A percentile compares a stretch with the other conserved stretches of the same genome.
Evolutionary conservation across 2,888 invertebrate species (phyloP).

Genomic region (Oxycera nigricornis): DNA sequence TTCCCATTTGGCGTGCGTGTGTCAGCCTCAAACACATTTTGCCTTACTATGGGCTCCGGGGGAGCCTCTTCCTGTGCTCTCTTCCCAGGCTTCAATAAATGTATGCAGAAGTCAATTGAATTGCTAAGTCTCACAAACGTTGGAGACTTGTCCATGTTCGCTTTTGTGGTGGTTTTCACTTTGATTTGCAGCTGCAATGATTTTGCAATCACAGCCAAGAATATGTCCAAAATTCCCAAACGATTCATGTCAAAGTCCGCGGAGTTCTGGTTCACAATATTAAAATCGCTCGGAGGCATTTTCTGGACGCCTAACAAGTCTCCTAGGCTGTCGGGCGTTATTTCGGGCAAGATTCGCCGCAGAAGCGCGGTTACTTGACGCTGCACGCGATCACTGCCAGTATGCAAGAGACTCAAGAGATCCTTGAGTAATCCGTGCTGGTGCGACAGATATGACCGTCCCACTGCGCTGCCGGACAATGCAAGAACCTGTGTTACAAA

Average conservation of each 20-base stretch:
- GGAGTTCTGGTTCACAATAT: slow-evolving; percentile 68
- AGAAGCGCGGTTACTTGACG: slow-evolving; percentile 89
- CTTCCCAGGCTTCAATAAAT: slow-evolving; percentile 52
- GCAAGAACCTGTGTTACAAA: slow-evolving; percentile 66
- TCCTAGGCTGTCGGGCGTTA: slow-evolving; percentile 83
- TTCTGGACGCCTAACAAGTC: slow-evolving; percentile 75
- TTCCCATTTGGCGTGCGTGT: slow-evolving; percentile 10
- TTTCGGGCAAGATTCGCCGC: slow-evolving; percentile 87
- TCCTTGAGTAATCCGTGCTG: slow-evolving; percentile 86
- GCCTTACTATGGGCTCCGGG: background rate
- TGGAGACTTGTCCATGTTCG: slow-evolving; percentile 67
- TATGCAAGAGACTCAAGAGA: slow-evolving; percentile 85
- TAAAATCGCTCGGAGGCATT: slow-evolving; percentile 78
- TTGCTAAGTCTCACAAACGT: slow-evolving; percentile 59
- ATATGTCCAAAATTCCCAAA: slow-evolving; percentile 84
- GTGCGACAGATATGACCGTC: slow-evolving; percentile 87
- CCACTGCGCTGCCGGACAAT: slow-evolving; percentile 89
- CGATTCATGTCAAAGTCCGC: slow-evolving; percentile 64
- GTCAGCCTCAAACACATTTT: slow-evolving; percentile 40
- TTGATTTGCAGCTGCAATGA: slow-evolving; percentile 90
- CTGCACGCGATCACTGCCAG: slow-evolving; percentile 93
- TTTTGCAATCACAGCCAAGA: slow-evolving; percentile 90
- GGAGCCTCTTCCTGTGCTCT: background rate
- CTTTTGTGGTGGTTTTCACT: slow-evolving; percentile 59
- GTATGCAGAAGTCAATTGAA: slow-evolving; percentile 59